These are phyloP conservation scores for Eumacrocentrus americanus DNA, from an alignment of 2,888 invertebrate species.

Conservation along the genomic window DNA sequence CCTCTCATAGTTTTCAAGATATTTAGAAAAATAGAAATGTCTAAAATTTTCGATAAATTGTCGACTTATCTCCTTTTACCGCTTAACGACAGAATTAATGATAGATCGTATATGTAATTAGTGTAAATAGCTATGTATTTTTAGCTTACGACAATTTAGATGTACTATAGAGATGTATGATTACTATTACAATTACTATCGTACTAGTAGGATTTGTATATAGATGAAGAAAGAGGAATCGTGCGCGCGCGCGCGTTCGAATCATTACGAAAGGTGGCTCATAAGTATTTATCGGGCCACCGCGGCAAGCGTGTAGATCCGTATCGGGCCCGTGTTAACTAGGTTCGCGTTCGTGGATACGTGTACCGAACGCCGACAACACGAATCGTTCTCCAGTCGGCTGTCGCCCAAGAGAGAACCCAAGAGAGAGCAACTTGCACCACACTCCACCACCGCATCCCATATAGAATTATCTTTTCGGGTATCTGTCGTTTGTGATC, in stretches of 20 bases:
- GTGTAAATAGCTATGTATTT: neutral
- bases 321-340: constrained; percentile 48
- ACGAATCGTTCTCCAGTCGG: constrained; percentile 28
- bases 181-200: neutral
- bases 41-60: neutral
- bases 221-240: too few relatives aligned
- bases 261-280: constrained; percentile 41
- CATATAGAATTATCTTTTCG: constrained; percentile 18
- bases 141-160: neutral
- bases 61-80: too few relatives aligned
- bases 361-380: constrained; percentile 35
- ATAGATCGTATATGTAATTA: too few relatives aligned
- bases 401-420: constrained; percentile 11
- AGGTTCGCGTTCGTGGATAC: constrained; percentile 39
- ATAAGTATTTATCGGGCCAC: constrained; percentile 40
- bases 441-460: neutral
- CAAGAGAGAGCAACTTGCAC: neutral
- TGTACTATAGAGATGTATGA: neutral
- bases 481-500: constrained; percentile 16
- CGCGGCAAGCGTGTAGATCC: constrained; percentile 43
- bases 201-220: too few relatives aligned
- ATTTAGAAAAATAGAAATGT: too few relatives aligned
- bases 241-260: constrained; percentile 15
- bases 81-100: too few relatives aligned
- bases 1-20: too few relatives aligned